phyloP scores from a whole-genome alignment of 2,888 invertebrate genomes.

The Allolobophora icterica region DNA sequence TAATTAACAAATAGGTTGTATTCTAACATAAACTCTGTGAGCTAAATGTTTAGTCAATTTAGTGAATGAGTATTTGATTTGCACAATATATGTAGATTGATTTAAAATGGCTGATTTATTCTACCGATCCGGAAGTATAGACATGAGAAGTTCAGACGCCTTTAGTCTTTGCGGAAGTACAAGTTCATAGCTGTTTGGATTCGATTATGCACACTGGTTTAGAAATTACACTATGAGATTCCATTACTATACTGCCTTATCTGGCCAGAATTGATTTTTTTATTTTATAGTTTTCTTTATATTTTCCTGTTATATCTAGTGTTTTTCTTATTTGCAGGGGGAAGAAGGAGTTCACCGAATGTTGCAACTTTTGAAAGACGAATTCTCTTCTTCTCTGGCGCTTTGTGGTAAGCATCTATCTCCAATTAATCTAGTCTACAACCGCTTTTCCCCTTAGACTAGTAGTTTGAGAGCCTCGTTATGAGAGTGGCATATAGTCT shows the following conservation, averaged over 20 bases:
- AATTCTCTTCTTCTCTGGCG: constrained; percentile 79
- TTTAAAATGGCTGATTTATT: too few species aligned
- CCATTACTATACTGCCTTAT: too few species aligned
- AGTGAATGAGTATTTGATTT: neutral
- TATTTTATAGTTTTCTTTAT: neutral
- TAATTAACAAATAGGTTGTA: neutral
- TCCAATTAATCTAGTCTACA: neutral
- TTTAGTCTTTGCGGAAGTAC: too few species aligned
- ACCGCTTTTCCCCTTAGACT: too few species aligned
- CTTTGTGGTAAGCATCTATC: constrained; percentile 64
- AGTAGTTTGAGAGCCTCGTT: too few species aligned
- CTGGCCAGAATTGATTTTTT: neutral
- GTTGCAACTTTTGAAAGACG: constrained; percentile 76
- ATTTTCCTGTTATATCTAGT: neutral
- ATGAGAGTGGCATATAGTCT: too few species aligned
- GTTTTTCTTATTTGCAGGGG: constrained; percentile 67
- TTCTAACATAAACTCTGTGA: neutral
- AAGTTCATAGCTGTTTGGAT: too few species aligned
- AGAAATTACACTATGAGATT: too few species aligned
- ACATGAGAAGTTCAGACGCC: too few species aligned
- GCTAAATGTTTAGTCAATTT: neutral
- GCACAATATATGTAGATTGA: too few species aligned
- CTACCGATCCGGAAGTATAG: too few species aligned
- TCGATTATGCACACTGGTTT: too few species aligned
- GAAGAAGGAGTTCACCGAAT: constrained; percentile 79